phyloP scores from a whole-genome alignment of 2,797 vertebrate genomes.

The Hydrophis major region DNA sequence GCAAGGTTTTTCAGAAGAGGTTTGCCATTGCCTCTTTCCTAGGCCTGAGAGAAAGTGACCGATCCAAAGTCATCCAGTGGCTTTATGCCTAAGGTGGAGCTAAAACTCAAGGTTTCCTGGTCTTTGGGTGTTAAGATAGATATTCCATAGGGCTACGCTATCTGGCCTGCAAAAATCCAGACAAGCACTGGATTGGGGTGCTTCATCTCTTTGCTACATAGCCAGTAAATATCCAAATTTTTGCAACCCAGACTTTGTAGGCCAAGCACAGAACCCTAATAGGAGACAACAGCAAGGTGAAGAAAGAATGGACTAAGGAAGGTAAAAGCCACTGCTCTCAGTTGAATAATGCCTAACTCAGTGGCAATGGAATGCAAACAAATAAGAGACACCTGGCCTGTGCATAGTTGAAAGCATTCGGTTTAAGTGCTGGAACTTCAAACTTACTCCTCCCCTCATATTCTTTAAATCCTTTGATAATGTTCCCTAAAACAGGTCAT shows the following conservation, averaged over 20 bases:
- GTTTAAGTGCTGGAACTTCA: neutral
- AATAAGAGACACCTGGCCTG: neutral
- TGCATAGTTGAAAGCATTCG: neutral
- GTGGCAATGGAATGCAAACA: neutral
- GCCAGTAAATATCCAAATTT: neutral
- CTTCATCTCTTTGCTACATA: neutral
- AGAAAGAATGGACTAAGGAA: neutral
- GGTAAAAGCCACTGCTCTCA: neutral
- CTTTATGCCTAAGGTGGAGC: neutral
- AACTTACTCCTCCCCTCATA: neutral
- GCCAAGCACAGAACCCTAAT: neutral
- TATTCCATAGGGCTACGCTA: neutral
- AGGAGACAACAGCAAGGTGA: neutral
- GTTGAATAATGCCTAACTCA: neutral
- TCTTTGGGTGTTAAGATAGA: neutral
- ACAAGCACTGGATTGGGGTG: neutral
- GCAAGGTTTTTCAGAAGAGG: neutral
- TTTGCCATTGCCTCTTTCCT: neutral
- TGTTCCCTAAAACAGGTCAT: neutral
- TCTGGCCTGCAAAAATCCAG: neutral
- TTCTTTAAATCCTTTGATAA: neutral
- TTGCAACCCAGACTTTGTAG: neutral
- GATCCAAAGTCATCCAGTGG: neutral
- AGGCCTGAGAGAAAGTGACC: neutral
- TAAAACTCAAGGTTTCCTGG: neutral